Evolutionary conservation across 2,113 vertebrate species (phyloP), one percentile per base, ranked within the genome.

Genomic region (Cariama cristata): DNA sequence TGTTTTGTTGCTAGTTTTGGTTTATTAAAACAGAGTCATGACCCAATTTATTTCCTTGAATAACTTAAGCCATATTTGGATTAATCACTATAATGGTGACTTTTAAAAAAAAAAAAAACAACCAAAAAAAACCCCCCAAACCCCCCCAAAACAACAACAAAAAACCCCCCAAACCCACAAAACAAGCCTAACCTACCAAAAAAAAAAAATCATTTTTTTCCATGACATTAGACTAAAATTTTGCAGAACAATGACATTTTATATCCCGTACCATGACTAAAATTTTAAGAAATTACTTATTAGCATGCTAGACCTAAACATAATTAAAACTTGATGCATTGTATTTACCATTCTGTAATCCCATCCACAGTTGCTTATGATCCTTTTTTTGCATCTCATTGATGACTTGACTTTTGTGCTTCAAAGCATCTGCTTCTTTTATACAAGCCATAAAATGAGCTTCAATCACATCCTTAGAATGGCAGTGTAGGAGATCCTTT

Each of bases 361-460:
- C 99, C 99, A 99, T 99, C 99, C 99, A 99, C 92, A 99, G 99
- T 91, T 99, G 99, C n/a, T 99, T 99, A 98, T 99, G 99, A 98
- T 99, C 99, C 97, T 99, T 99, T 94, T 99, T 99, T 98, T 99
- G 99, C 99, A 99, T 99, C 98, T 99, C 99, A 93, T 99, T 99
- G 95, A 99, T 99, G 50, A 99, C 99, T 98, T 99, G 99, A 96
- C 99, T 99, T 98, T 99, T 99, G 98, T 99, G 99, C 97, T 99
- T 99, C 80, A 99, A 98, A 76, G 99, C 99, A 96, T 99, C 99
- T n/a, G 99, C 99, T 98, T 99, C 99, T 98, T 99, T 99, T 98
- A 99, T 99, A 97, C 99, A 98, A 88, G 99, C 99, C 99, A 99
- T 99, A 97, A 99, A 99, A 98, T 99, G 99, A 79, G 99, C 99